These are phyloP conservation scores for Parazoanthus swiftii DNA, from an alignment of 92 coral and sea anemone genomes.

Conservation along the genomic window DNA sequence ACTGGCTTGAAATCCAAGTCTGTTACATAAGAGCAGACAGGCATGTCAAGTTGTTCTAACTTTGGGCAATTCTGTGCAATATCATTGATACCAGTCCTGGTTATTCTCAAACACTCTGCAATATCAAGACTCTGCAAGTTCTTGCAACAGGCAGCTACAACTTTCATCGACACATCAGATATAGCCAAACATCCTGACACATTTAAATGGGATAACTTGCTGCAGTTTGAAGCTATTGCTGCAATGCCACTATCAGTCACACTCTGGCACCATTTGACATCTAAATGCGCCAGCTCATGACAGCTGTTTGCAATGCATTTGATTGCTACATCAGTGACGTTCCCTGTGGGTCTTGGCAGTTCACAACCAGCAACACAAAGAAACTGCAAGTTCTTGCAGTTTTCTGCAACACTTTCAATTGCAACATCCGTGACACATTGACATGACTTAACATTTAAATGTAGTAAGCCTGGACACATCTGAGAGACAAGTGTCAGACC, in stretches of 20 bases:
- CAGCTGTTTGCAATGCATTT: conserved; percentile 68
- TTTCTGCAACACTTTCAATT: conserved; percentile 64
- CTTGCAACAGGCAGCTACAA: conserved; percentile 66
- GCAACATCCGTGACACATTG: conserved; percentile 78
- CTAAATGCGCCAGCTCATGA: conserved; percentile 45
- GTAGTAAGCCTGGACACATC: conserved; percentile 61
- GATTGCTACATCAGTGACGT: conserved; percentile 80
- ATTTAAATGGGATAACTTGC: conserved; percentile 55
- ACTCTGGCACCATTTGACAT: conserved; percentile 82
- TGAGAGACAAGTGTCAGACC: conserved; percentile 65
- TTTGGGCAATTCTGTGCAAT: conserved; percentile 70
- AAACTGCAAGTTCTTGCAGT: conserved; percentile 62
- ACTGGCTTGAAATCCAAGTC: conserved; percentile 63
- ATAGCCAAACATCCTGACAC: conserved; percentile 83
- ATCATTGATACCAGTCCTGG: conserved; percentile 63
- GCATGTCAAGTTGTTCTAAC: conserved; percentile 69
- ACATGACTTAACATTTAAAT: conserved; percentile 70
- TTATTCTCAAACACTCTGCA: conserved; percentile 76
- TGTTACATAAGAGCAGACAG: conserved; percentile 72
- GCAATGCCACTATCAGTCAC: conserved; percentile 78
- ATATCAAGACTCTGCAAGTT: conserved; percentile 58
- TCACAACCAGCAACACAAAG: conserved; percentile 81
- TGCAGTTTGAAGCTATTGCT: conserved; percentile 70
- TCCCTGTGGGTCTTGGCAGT: conserved; percentile 76
- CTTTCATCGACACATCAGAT: conserved; percentile 69